These are phyloP conservation scores for Drosophila kikkawai DNA, from an alignment of 1,140 invertebrate genomes.

Conservation along the genomic window DNA sequence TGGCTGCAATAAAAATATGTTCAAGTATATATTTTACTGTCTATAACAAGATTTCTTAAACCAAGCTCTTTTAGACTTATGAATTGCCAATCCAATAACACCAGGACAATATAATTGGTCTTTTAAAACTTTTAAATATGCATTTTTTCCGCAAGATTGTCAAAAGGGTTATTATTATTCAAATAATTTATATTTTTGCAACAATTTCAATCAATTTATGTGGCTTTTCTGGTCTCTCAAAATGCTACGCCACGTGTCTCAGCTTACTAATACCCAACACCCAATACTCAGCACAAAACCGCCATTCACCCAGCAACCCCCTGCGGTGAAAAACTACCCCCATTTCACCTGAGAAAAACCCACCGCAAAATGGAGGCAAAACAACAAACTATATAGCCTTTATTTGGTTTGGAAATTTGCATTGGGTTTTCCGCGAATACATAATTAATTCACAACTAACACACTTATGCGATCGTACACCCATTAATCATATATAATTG, in stretches of 20 bases:
- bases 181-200: neutral
- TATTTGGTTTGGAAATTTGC: conserved; percentile 11
- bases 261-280: conserved; percentile 6
- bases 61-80: too few species aligned
- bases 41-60: too few species aligned
- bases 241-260: conserved; percentile 31
- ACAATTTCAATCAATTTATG: conserved; percentile 14
- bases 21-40: neutral
- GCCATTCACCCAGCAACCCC: neutral
- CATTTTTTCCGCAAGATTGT: neutral
- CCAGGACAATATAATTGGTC: neutral
- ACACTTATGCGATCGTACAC: neutral
- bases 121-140: neutral
- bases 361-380: conserved; percentile 21
- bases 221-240: conserved; percentile 16
- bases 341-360: conserved; percentile 11
- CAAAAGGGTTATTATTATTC: neutral
- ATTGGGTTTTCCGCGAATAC: conserved; percentile 23
- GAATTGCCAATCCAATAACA: too few species aligned
- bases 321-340: conserved; percentile 10
- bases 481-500: conserved; percentile 29
- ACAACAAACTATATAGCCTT: neutral
- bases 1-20: neutral
- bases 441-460: conserved; percentile 42
- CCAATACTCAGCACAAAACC: neutral